Conservation (phyloP, 2,888 invertebrate genomes). For the Leptinotarsa tumamoca region DNA sequence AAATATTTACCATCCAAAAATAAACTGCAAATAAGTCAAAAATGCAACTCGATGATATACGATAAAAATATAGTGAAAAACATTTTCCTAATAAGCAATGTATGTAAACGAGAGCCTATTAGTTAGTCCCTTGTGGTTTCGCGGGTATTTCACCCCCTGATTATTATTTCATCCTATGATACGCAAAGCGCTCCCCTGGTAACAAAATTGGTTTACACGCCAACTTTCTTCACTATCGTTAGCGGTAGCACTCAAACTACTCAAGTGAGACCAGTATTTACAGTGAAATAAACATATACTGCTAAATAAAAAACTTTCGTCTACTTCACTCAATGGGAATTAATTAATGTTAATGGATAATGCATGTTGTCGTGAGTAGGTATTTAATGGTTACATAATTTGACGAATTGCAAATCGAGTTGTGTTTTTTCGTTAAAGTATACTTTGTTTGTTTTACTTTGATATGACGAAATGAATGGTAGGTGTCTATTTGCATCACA, state of each 20-base stretch:
- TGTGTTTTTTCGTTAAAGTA: neutral
- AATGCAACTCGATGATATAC: neutral
- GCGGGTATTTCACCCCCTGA: neutral
- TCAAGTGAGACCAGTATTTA: neutral
- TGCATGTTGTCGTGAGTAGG: slow-evolving; percentile 1
- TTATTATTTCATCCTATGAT: neutral
- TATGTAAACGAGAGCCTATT: neutral
- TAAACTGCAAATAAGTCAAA: neutral
- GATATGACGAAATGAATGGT: neutral
- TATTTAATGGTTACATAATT: neutral
- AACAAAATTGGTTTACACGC: neutral
- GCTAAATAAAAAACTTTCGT: neutral
- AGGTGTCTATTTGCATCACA: neutral
- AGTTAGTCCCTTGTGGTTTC: neutral
- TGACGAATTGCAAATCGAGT: neutral
- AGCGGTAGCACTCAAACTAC: neutral
- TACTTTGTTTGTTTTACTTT: slow-evolving; percentile 5
- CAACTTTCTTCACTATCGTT: neutral
- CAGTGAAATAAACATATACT: neutral
- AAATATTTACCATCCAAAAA: neutral
- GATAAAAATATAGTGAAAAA: neutral
- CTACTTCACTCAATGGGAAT: slow-evolving; percentile 1
- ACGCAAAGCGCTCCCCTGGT: neutral
- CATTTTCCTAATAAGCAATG: neutral
- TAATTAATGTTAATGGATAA: neutral